Conservation (phyloP, 2,888 invertebrate genomes). For the Nephrotoma appendiculata region DNA sequence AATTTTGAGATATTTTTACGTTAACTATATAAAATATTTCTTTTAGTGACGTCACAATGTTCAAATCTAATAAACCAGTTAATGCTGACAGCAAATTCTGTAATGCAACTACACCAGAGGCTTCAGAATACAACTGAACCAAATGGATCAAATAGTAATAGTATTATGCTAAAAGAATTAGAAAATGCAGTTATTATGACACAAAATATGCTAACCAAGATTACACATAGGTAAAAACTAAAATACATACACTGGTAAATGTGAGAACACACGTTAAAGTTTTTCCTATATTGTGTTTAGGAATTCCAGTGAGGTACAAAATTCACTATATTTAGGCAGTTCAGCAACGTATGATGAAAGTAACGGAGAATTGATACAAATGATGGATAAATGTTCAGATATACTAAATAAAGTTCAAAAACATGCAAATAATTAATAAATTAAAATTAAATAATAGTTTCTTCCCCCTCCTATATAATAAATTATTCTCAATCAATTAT, state of each 20-base stretch:
- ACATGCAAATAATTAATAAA: conserved; percentile 16
- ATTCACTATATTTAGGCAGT: conserved; percentile 17
- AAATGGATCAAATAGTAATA: conserved; percentile 18
- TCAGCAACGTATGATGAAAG: conserved; percentile 19
- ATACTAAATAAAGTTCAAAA: conserved; percentile 39
- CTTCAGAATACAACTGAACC: conserved; percentile 28
- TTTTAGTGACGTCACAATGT: conserved; percentile 46
- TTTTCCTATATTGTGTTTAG: not conserved
- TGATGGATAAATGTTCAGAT: conserved; percentile 48
- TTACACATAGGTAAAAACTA: conserved; percentile 17
- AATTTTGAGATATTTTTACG: not conserved
- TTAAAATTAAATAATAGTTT: not conserved
- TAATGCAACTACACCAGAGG: conserved; percentile 31
- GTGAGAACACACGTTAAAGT: not conserved
- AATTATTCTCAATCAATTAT: not conserved
- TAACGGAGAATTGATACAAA: conserved; percentile 35
- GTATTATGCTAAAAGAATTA: conserved; percentile 30
- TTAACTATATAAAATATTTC: not conserved
- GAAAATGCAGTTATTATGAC: conserved; percentile 35
- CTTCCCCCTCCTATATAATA: not conserved
- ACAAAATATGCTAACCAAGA: conserved; percentile 32
- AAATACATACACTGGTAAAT: not conserved
- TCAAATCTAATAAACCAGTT: conserved; percentile 42
- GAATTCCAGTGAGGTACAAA: not conserved
- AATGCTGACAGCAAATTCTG: conserved; percentile 31